Base-by-base conservation (phyloP, 2,888 invertebrate genomes). In the Muscina levida region DNA sequence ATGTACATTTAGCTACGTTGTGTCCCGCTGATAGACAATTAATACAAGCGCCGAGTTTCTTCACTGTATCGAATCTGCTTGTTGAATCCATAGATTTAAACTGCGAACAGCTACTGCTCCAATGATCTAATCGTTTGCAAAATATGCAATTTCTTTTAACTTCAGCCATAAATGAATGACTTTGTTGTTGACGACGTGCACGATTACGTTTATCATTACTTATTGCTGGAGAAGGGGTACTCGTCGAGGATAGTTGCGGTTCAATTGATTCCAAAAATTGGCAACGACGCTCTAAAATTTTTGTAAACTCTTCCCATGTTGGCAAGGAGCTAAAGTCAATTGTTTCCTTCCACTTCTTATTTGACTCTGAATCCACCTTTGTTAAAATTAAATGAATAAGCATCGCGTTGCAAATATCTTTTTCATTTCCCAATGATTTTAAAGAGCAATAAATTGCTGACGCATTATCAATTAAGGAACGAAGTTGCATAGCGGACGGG, bases 81-180 rank as follows among this genome's bases (percentile, higher is more conserved):
- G 4, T 1, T 4, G 17, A 6, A 2, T 3, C 17, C 1, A 17
- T 2, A n/a, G n/a, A n/a, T n/a, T n/a, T n/a, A n/a, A n/a, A n/a
- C n/a, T n/a, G n/a, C n/a, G n/a, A n/a, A n/a, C n/a, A n/a, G 37
- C 15, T 26, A 17, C 51, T 72, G 6, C 4, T 24, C 62, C 53
- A 72, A 65, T 72, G 72, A 31, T 72, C 62, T 65, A 65, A 24
- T 6, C 65, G 42, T 17, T 72, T 72, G 5, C 51, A 72, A 26
- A 72, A 51, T 22, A 48, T 15, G 39, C 62, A 72, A 48, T 48
- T 62, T 37, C 8, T 62, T 31, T 71, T 59, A n/a, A 19, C 59
- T 39, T 72, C 37, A 8, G 48, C 11, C 13, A 51, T 6, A 15
- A 62, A 62, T 13, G 62, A 24, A 24, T 62, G 48, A 11, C 24